phyloP scores from a whole-genome alignment of 2,113 vertebrate species.

The Quiscalus mexicanus region DNA sequence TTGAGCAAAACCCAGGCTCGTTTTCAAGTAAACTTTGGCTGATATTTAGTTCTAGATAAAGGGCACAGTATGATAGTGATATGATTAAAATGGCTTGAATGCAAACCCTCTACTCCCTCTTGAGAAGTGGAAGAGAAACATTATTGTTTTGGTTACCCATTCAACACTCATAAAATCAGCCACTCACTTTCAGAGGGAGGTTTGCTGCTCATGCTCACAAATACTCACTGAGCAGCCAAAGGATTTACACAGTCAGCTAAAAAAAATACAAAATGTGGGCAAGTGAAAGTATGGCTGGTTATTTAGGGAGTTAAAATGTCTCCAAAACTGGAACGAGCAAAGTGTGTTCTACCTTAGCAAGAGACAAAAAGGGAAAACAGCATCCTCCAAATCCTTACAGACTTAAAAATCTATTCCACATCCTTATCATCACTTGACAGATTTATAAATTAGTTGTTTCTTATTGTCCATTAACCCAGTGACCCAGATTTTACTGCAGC shows the following conservation, averaged over 20 bases:
- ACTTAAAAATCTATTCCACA: neutral
- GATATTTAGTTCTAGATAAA: slow-evolving; percentile 23
- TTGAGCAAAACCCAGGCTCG: slow-evolving; percentile 27
- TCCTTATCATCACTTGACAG: neutral
- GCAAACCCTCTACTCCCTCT: neutral
- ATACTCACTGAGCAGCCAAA: neutral
- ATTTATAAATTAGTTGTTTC: neutral
- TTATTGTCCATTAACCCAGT: slow-evolving; percentile 5
- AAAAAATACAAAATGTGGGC: neutral
- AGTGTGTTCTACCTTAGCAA: neutral
- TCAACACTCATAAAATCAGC: neutral
- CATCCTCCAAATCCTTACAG: neutral
- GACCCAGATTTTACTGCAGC: slow-evolving; percentile 10
- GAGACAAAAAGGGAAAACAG: neutral
- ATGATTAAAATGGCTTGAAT: neutral
- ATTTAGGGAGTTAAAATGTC: neutral
- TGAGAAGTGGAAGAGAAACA: neutral
- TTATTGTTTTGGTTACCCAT: neutral
- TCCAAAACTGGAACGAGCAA: neutral
- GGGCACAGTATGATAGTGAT: neutral
- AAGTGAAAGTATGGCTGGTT: neutral
- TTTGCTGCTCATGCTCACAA: neutral
- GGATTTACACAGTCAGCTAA: neutral
- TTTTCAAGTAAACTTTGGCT: slow-evolving; percentile 43
- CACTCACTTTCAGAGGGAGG: neutral